phyloP scores from a whole-genome alignment of 2,888 invertebrate species.

The Chrysolina americana region DNA sequence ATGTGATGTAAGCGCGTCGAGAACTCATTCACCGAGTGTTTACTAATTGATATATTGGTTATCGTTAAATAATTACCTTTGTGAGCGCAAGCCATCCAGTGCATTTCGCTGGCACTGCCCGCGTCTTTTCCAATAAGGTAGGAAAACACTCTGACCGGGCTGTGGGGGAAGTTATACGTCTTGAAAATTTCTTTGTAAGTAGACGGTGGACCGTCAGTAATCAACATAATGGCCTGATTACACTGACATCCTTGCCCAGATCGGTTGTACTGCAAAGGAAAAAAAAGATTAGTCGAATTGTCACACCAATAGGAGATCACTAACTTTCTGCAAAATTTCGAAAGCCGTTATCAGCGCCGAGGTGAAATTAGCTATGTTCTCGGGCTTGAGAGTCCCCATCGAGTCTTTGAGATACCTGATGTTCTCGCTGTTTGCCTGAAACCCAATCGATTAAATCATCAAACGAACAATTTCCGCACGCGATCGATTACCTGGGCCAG shows the following conservation, averaged over 20 bases:
- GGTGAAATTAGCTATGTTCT: constrained; percentile 92
- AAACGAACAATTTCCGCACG: neutral
- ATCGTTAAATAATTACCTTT: constrained; percentile 78
- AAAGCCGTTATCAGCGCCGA: constrained; percentile 94
- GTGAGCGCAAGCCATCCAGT: constrained; percentile 97
- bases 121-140: constrained; percentile 96
- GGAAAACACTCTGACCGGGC: constrained; percentile 96
- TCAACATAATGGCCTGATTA: constrained; percentile 98
- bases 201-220: constrained; percentile 92
- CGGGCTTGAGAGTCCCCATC: constrained; percentile 80
- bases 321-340: constrained; percentile 89
- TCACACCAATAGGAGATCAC: neutral
- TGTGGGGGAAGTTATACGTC: constrained; percentile 92
- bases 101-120: constrained; percentile 86
- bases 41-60: no score
- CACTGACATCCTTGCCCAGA: constrained; percentile 92
- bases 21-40: no score
- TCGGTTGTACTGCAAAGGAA: constrained; percentile 78
- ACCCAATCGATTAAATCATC: constrained; percentile 13
- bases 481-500: constrained; percentile 81
- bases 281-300: neutral
- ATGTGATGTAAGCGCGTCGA: no score
- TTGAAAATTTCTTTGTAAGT: constrained; percentile 77
- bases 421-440: constrained; percentile 85
- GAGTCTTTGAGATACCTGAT: constrained; percentile 85